Conservation (phyloP, 2,888 invertebrate genomes). For the Drosophila rubida region DNA sequence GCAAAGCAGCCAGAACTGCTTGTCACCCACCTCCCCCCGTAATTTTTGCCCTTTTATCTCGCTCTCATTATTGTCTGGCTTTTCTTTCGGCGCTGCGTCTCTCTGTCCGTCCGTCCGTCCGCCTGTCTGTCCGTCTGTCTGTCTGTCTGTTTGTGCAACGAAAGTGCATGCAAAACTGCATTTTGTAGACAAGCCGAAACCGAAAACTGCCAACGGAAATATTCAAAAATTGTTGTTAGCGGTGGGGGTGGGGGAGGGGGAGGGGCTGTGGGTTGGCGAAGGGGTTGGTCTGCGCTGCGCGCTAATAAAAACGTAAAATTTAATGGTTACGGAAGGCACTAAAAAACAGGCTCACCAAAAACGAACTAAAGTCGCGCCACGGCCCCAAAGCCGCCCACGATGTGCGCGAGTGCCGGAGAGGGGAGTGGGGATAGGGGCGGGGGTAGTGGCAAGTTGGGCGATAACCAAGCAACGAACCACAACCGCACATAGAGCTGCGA, state of each 20-base stretch:
- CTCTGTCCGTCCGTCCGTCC: neutral
- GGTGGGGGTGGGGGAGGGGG: conserved; percentile 14
- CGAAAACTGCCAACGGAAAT: conserved; percentile 75
- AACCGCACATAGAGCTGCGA: conserved; percentile 61
- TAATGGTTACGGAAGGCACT: conserved; percentile 81
- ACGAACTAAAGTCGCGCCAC: conserved; percentile 65
- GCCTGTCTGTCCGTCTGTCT: too few relatives aligned
- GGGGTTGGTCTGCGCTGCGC: conserved; percentile 58
- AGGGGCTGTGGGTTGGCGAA: neutral
- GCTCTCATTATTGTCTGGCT: conserved; percentile 37
- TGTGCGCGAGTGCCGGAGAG: neutral
- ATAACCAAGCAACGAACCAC: conserved; percentile 79
- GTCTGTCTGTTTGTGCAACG: conserved; percentile 29
- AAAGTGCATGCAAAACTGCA: conserved; percentile 79
- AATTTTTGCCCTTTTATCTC: conserved; percentile 43
- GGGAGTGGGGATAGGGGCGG: neutral
- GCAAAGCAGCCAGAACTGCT: too few relatives aligned
- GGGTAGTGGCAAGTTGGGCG: conserved; percentile 61
- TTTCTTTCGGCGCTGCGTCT: conserved; percentile 18
- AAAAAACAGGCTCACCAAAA: conserved; percentile 82
- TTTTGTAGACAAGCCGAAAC: conserved; percentile 67
- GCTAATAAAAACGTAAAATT: conserved; percentile 81
- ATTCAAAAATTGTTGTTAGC: conserved; percentile 70
- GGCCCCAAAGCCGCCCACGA: conserved; percentile 3
- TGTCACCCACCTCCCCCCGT: neutral